These are phyloP conservation scores for Machimus atricapillus DNA, from an alignment of 2,888 invertebrate species.

Conservation along the genomic window DNA sequence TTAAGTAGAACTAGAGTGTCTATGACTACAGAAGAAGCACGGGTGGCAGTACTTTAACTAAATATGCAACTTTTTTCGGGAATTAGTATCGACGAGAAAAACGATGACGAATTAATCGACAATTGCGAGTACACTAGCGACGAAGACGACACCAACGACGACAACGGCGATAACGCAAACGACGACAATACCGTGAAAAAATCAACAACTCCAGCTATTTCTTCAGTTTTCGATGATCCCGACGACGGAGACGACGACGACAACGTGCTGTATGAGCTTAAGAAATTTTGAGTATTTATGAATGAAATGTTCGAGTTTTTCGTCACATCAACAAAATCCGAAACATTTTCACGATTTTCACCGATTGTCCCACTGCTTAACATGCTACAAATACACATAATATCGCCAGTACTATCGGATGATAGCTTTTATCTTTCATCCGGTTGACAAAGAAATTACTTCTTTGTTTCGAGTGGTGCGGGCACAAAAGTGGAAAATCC, in stretches of 20 bases:
- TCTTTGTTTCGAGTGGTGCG: not conserved
- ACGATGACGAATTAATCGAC: not conserved
- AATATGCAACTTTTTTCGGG: not conserved
- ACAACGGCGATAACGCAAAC: not conserved
- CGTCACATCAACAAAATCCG: slow-evolving; percentile 47
- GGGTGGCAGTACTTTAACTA: not conserved
- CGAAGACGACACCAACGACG: not conserved
- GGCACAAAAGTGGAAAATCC: not conserved
- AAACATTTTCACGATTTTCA: slow-evolving; percentile 41
- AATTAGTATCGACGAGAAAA: not conserved
- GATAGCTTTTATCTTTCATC: slow-evolving; percentile 28
- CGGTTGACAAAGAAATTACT: slow-evolving; percentile 15
- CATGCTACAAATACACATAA: slow-evolving; percentile 44
- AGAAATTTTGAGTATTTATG: slow-evolving; percentile 2
- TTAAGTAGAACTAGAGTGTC: not conserved
- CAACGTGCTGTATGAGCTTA: not conserved
- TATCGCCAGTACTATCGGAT: slow-evolving; percentile 15
- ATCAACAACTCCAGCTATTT: not conserved
- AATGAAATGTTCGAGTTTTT: slow-evolving; percentile 23
- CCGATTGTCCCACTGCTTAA: slow-evolving; percentile 31
- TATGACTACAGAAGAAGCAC: not conserved
- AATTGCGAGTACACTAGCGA: slow-evolving; percentile 11
- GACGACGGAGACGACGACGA: not conserved
- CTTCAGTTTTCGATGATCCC: not conserved
- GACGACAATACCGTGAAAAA: not conserved